Evolutionary conservation across 1,140 invertebrate species (phyloP).

Genomic region (Panagrolaimus sp.): DNA sequence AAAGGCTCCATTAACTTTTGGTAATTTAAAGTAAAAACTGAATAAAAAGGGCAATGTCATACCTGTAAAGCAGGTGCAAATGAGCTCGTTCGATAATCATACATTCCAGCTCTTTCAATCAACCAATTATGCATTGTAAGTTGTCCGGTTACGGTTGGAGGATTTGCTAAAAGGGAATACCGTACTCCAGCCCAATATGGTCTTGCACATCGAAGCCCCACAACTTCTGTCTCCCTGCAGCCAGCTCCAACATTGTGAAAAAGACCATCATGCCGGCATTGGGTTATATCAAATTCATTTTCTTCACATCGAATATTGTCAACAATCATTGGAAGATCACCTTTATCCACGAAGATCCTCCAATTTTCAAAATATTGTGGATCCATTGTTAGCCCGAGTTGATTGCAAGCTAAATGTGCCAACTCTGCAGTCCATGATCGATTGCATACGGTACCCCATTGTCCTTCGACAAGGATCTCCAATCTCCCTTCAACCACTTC

Average conservation of each 20-base stretch:
- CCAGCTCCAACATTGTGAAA: conserved; percentile 62
- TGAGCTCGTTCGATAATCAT: conserved; percentile 81
- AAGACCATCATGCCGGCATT: conserved; percentile 69
- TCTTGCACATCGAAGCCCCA: conserved; percentile 69
- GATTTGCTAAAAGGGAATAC: conserved; percentile 77
- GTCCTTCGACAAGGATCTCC: conserved; percentile 70
- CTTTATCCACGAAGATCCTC: conserved; percentile 35
- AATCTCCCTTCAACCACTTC: conserved; percentile 61
- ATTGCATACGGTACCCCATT: conserved; percentile 94
- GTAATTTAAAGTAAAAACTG: background rate
- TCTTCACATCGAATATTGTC: conserved; percentile 83
- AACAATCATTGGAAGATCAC: conserved; percentile 59
- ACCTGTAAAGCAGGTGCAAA: conserved; percentile 78
- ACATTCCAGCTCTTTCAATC: conserved; percentile 82
- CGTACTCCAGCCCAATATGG: conserved; percentile 85
- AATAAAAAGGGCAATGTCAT: background rate
- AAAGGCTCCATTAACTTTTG: background rate
- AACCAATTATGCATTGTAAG: conserved; percentile 79
- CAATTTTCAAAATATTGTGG: conserved; percentile 79
- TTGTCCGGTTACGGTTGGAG: conserved; percentile 73
- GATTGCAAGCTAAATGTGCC: conserved; percentile 86
- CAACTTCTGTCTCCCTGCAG: conserved; percentile 53
- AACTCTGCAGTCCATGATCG: conserved; percentile 87
- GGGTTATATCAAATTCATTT: conserved; percentile 82
- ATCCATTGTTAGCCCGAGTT: conserved; percentile 84